Conservation (phyloP, 2,888 invertebrate genomes). For the Agrotis ipsilon region DNA sequence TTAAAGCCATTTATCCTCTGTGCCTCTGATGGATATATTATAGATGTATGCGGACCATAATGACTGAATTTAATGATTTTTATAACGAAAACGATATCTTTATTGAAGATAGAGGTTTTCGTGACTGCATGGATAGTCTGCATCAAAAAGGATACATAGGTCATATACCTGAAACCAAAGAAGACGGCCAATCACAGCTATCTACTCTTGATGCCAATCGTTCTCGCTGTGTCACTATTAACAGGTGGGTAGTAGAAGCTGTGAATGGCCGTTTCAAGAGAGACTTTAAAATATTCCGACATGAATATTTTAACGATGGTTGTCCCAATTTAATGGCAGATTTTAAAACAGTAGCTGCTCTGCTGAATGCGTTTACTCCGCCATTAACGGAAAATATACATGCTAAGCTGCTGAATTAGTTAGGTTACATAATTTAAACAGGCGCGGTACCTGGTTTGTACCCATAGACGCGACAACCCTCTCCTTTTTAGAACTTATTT, state of each 20-base stretch:
- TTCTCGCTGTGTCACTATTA: conserved; percentile 14
- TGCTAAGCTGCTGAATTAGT: too few relatives aligned
- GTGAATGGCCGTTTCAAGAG: conserved; percentile 45
- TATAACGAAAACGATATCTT: too few relatives aligned
- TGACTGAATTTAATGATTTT: too few relatives aligned
- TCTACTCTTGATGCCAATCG: conserved; percentile 17
- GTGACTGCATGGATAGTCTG: conserved; percentile 29
- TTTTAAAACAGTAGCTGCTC: conserved; percentile 53
- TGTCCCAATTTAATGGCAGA: conserved; percentile 38
- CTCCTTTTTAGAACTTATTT: neutral
- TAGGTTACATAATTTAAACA: too few relatives aligned
- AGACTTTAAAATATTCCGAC: conserved; percentile 47
- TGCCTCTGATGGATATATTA: conserved; percentile 16
- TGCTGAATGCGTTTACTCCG: conserved; percentile 42
- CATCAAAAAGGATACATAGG: conserved; percentile 32
- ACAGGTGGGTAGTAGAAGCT: conserved; percentile 34
- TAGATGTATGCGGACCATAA: too few relatives aligned
- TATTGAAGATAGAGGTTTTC: conserved; percentile 17
- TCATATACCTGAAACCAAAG: conserved; percentile 34
- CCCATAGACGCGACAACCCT: conserved; percentile 30
- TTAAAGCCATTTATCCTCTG: conserved; percentile 32
- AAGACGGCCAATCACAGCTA: conserved; percentile 19
- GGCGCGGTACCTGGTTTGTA: conserved; percentile 29
- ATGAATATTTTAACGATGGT: conserved; percentile 44
- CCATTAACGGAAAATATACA: conserved; percentile 32